Evolutionary conservation across 2,113 vertebrate genomes (phyloP).

Genomic region (Hirundichthys speculiger): DNA sequence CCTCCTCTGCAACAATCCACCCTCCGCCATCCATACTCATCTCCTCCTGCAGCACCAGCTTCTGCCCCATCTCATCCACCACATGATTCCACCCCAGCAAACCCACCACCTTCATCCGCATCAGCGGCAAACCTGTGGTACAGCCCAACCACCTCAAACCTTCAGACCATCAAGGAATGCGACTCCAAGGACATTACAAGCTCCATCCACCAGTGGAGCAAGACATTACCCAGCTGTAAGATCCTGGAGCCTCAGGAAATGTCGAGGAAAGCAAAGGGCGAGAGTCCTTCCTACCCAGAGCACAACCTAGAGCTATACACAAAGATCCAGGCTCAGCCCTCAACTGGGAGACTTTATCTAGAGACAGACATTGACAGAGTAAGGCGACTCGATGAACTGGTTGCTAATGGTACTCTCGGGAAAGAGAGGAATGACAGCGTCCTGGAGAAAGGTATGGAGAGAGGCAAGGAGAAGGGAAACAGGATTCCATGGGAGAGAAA

Average conservation of each 20-base stretch:
- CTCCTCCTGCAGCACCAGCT: constrained; percentile 33
- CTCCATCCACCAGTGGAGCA: constrained; percentile 65
- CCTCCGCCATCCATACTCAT: constrained; percentile 25
- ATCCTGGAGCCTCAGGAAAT: constrained; percentile 65
- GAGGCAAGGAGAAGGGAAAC: constrained; percentile 48
- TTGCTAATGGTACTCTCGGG: constrained; percentile 49
- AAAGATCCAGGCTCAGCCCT: constrained; percentile 62
- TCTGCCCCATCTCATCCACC: constrained; percentile 20
- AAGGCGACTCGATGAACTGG: constrained; percentile 74
- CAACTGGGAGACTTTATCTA: constrained; percentile 73
- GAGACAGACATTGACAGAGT: constrained; percentile 83
- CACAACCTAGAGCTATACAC: constrained; percentile 52
- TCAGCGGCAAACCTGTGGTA: constrained; percentile 43
- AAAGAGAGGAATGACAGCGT: constrained; percentile 49
- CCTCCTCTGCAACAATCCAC: constrained; percentile 54
- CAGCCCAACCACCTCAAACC: constrained; percentile 47
- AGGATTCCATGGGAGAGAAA: constrained; percentile 51
- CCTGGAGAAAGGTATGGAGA: constrained; percentile 39
- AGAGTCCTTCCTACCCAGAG: constrained; percentile 43
- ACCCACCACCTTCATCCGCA: background rate
- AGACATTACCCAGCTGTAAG: constrained; percentile 68
- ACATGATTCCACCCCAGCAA: constrained; percentile 29
- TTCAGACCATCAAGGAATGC: constrained; percentile 60
- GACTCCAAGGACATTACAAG: constrained; percentile 50
- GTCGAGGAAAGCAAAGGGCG: constrained; percentile 52